A percentile compares a stretch with the other conserved stretches of the same genome.
Conservation (phyloP, 1,140 invertebrate species). For the Brachionus rubens region DNA sequence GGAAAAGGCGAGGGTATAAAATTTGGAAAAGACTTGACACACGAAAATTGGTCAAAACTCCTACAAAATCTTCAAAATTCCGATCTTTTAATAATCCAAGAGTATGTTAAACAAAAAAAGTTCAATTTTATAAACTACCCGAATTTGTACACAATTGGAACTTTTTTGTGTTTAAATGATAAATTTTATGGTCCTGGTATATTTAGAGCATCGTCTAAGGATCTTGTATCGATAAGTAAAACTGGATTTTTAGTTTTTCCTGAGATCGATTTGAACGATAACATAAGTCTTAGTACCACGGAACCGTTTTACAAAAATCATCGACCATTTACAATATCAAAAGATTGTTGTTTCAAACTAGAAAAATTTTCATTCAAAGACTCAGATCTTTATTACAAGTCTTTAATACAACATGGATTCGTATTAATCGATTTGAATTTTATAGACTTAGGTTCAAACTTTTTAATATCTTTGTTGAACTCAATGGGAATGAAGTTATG, state of each 20-base stretch:
- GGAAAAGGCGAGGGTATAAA: constrained; percentile 37
- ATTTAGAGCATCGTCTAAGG: not conserved
- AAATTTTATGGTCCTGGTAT: constrained; percentile 26
- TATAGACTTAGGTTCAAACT: not conserved
- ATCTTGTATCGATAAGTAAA: constrained; percentile 1
- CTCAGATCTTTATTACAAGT: not conserved
- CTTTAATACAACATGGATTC: not conserved
- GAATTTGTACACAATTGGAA: not conserved
- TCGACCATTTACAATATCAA: not conserved
- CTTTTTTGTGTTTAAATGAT: constrained; percentile 18
- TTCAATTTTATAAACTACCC: not conserved
- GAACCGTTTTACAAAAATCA: not conserved
- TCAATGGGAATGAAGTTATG: not conserved
- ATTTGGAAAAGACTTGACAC: not conserved
- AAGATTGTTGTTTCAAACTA: not conserved
- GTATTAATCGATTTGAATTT: not conserved
- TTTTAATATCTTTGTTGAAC: not conserved
- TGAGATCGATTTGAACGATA: not conserved
- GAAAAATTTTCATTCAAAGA: not conserved
- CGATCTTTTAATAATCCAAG: not conserved
- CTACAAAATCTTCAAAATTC: not conserved
- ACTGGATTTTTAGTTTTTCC: not conserved
- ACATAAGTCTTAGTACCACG: not conserved
- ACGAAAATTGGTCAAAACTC: not conserved
- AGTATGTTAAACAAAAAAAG: constrained; percentile 20